A percentile compares a stretch with the other conserved stretches of the same genome.
phyloP scores from a whole-genome alignment of 1,140 invertebrate species.

The Drosophila navojoa region DNA sequence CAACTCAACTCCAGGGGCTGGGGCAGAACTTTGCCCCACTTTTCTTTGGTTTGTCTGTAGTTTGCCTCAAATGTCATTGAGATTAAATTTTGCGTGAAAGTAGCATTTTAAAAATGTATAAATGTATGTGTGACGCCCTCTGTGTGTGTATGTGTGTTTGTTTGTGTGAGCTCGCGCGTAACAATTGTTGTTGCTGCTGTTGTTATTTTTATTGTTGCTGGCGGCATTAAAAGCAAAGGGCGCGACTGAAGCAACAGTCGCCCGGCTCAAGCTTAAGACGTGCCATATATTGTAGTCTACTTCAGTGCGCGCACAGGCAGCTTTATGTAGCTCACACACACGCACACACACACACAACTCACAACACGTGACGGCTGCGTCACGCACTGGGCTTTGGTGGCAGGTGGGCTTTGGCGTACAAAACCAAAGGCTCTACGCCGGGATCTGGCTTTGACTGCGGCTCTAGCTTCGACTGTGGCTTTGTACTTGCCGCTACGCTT shows the following conservation, averaged over 20 bases:
- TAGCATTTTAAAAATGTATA: conserved; percentile 75
- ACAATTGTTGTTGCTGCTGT: conserved; percentile 55
- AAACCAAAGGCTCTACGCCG: conserved; percentile 18
- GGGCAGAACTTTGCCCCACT: not conserved
- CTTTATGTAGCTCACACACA: conserved; percentile 27
- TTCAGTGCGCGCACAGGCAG: conserved; percentile 34
- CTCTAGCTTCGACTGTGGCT: conserved; percentile 25
- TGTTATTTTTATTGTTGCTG: conserved; percentile 59
- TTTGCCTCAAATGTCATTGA: conserved; percentile 77
- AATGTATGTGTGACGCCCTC: conserved; percentile 21
- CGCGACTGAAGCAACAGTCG: conserved; percentile 74
- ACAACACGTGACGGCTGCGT: conserved; percentile 45
- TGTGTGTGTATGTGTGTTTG: conserved; percentile 1
- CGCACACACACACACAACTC: conserved; percentile 19
- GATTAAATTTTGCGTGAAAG: conserved; percentile 81
- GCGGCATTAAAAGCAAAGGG: conserved; percentile 69
- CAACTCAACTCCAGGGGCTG: too few relatives aligned
- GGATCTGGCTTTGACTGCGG: conserved; percentile 12
- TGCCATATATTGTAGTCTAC: conserved; percentile 67
- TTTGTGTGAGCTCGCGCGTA: conserved; percentile 69
- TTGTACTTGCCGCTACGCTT: conserved; percentile 20
- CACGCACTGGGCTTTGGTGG: conserved; percentile 36
- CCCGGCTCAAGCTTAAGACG: conserved; percentile 56
- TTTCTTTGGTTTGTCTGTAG: conserved; percentile 50
- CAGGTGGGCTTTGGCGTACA: conserved; percentile 43